Conservation (phyloP, 2,797 vertebrate species). For the Aythya fuligula region DNA sequence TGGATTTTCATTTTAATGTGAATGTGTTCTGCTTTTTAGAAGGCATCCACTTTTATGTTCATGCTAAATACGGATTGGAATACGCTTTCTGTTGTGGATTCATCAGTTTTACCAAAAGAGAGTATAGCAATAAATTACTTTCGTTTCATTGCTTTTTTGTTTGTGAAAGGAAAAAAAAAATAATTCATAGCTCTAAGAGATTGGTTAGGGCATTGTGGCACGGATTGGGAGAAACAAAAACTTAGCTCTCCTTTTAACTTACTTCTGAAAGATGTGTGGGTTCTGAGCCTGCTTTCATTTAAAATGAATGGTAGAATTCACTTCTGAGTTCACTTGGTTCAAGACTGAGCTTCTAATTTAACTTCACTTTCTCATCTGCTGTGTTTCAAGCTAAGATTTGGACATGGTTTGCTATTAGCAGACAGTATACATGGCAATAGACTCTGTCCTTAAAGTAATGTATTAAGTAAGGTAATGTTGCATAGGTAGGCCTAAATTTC, state of each 20-base stretch:
- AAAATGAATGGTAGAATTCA: background rate
- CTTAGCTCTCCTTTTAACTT: background rate
- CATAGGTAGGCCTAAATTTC: background rate
- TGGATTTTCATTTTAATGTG: background rate
- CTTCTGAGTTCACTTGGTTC: background rate
- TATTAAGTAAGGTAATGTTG: background rate
- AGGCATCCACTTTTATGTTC: background rate
- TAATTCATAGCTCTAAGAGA: background rate
- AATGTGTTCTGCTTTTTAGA: background rate
- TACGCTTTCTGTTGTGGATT: background rate
- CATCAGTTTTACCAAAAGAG: background rate
- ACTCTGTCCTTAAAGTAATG: background rate
- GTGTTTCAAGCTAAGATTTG: background rate
- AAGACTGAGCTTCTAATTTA: background rate
- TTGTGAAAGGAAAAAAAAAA: background rate
- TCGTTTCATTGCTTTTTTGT: background rate
- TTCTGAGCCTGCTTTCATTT: background rate
- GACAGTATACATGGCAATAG: background rate
- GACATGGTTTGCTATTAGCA: background rate
- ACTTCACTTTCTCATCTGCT: background rate
- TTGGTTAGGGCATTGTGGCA: background rate
- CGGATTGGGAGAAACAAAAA: background rate
- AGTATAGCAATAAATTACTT: background rate
- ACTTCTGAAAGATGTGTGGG: background rate
- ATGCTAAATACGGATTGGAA: background rate